Base-by-base conservation (phyloP, 2,113 vertebrate genomes). In the Anser brachyrhynchus region DNA sequence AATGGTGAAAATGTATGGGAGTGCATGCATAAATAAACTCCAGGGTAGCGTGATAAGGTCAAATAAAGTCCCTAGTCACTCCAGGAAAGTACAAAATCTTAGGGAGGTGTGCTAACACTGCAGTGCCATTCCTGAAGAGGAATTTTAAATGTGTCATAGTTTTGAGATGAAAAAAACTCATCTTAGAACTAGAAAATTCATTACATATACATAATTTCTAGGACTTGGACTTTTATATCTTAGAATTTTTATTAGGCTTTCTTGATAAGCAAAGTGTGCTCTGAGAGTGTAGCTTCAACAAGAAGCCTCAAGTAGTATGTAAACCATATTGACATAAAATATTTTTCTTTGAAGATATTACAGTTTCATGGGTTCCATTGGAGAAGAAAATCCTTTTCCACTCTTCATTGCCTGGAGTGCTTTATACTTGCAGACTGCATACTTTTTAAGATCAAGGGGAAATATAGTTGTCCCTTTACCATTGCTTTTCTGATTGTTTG, bases 341-440 rank as follows among this genome's bases (percentile, higher is more conserved):
- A 74, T 61, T 87, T 95, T 88, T 73, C 80, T 64, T 61, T 57
- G 37, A 86, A 81, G 79, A 46, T 90, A 80, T 21, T 87, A 18
- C 18, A 69, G 52, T 87, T 28, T 84, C 0, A 0, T 41, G 67
- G 21, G 82, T 85, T 73, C n/a, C 11, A 10, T 4, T 84, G 73
- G 65, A 87, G 54, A 76, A 64, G 11, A 90, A 51, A 10, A 28
- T 46, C 15, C 7, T 84, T 94, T 37, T 37, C 33, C 39, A 46
- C 54, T 84, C 41, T 35, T 61, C 39, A 26, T 80, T 88, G 39
- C 28, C 31, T 71, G 55, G 16, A 93, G 59, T 89, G 69, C 35
- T 88, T 78, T 88, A 2, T 67, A 31, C 90, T 89, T 90, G 65
- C 52, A 82, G 54, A 52, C 22, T 72, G 33, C 76, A 72, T 92